phyloP scores from a whole-genome alignment of 2,797 vertebrate genomes.

The Delichon dasypus region DNA sequence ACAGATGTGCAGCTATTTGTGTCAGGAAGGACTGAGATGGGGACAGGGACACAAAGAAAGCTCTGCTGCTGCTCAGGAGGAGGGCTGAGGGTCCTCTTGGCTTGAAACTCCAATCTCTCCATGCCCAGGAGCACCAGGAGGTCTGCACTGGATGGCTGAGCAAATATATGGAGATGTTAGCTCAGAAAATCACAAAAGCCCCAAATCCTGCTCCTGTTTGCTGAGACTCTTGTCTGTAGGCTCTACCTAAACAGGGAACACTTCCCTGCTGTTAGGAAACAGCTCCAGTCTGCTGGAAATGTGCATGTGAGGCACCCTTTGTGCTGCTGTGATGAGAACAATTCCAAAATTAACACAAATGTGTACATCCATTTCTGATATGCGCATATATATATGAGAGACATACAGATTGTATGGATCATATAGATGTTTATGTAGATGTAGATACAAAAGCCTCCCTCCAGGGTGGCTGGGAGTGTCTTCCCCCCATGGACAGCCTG shows the following conservation, averaged over 20 bases:
- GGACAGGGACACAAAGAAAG: neutral
- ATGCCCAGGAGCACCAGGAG: neutral
- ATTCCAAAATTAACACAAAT: neutral
- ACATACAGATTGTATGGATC: accelerated
- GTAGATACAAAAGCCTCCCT: neutral
- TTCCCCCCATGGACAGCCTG: neutral
- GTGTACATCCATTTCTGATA: neutral
- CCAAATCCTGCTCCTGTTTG: neutral
- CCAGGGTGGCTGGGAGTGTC: neutral
- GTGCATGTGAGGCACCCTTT: neutral
- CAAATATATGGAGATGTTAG: neutral
- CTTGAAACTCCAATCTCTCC: neutral
- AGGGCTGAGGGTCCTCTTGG: neutral
- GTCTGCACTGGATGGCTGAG: neutral
- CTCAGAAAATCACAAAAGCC: neutral
- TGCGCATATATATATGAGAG: neutral
- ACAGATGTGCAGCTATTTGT: accelerated
- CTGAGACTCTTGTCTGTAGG: neutral
- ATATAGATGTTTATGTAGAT: neutral
- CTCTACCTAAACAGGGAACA: neutral
- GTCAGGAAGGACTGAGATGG: neutral
- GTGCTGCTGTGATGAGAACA: neutral
- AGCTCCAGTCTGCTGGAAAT: neutral
- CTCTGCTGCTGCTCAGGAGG: neutral
- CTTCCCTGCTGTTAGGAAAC: neutral